Evolutionary conservation across 2,113 vertebrate species (phyloP).

Genomic region (Peromyscus californicus): DNA sequence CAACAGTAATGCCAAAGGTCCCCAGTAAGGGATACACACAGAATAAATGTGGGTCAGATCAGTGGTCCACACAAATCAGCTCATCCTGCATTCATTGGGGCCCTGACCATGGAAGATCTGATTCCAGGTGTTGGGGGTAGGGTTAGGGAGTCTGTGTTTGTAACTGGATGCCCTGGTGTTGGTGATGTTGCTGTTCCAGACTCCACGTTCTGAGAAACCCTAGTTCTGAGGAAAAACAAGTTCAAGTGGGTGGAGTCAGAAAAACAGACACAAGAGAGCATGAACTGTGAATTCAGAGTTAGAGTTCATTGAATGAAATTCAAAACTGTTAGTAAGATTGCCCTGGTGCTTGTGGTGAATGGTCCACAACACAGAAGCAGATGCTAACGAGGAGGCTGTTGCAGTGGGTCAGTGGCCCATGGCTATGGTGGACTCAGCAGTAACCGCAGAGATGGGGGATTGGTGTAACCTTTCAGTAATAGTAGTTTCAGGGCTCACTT

Average conservation of each 20-base stretch:
- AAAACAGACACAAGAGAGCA: accelerated
- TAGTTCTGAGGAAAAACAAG: neutral
- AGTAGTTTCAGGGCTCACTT: neutral
- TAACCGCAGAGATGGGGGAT: neutral
- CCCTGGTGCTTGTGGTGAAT: neutral
- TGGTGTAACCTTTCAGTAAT: neutral
- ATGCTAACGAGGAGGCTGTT: neutral
- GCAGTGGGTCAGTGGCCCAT: accelerated
- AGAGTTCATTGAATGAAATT: neutral
- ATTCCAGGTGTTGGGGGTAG: neutral
- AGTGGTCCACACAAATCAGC: neutral
- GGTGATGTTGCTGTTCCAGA: neutral
- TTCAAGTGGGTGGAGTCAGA: neutral
- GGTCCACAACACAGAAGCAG: neutral
- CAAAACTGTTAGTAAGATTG: neutral
- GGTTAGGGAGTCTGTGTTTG: neutral
- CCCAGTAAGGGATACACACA: neutral
- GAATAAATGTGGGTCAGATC: neutral
- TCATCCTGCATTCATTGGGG: too few relatives aligned
- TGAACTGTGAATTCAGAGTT: neutral
- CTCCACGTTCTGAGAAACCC: neutral
- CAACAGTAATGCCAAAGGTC: neutral
- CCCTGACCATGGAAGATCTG: neutral
- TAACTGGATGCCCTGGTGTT: neutral
- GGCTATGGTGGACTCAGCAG: neutral